phyloP scores from a whole-genome alignment of 37 sponge, comb jelly and placozoan species.

The Oopsacas minuta region DNA sequence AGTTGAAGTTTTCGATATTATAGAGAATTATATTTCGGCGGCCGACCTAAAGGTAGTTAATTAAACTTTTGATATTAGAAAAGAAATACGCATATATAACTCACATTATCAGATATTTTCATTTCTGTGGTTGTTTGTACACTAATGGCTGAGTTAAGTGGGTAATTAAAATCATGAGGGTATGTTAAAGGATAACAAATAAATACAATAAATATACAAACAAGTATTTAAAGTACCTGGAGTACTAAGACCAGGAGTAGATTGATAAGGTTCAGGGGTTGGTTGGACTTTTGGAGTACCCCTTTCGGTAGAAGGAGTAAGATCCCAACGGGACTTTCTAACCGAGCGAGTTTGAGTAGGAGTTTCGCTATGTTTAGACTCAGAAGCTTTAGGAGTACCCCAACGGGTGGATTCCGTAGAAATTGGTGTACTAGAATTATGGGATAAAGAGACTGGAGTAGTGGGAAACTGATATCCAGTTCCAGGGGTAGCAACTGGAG shows the following conservation, averaged over 20 bases:
- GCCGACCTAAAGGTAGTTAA: too few species aligned
- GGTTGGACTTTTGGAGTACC: conserved; percentile 29
- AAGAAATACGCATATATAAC: too few species aligned
- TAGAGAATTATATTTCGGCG: too few species aligned
- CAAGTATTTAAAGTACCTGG: not conserved
- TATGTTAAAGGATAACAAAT: too few species aligned
- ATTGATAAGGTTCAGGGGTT: conserved; percentile 20
- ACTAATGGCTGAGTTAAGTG: too few species aligned
- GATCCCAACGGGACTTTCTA: conserved; percentile 88
- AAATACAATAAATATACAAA: too few species aligned
- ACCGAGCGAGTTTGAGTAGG: conserved; percentile 57
- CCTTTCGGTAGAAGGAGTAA: conserved; percentile 68
- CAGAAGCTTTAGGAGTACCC: not conserved
- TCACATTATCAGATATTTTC: too few species aligned
- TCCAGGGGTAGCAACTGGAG: conserved; percentile 1
- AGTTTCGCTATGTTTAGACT: conserved; percentile 33
- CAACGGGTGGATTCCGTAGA: not conserved
- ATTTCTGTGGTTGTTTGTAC: too few species aligned
- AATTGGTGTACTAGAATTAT: not conserved
- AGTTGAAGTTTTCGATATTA: too few species aligned
- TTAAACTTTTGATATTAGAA: too few species aligned
- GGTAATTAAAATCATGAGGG: too few species aligned
- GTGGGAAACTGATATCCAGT: conserved; percentile 14
- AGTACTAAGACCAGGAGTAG: not conserved
- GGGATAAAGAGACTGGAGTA: not conserved